A percentile compares a stretch with the other conserved stretches of the same genome.
Conservation (phyloP, 2,888 invertebrate genomes). For the Phymatocera aterrima region DNA sequence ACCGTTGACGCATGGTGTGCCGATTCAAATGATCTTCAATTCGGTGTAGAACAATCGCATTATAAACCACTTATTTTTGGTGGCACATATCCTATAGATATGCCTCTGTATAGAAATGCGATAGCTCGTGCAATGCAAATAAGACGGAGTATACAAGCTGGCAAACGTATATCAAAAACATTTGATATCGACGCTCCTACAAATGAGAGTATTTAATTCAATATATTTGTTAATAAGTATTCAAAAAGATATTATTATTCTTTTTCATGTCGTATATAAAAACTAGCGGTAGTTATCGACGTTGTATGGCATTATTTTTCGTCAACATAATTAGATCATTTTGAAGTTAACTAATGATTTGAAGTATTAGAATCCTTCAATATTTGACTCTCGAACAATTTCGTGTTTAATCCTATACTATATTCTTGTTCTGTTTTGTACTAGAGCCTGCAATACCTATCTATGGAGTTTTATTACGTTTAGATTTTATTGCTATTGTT, state of each 20-base stretch:
- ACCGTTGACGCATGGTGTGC: conserved; percentile 80
- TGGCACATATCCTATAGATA: conserved; percentile 91
- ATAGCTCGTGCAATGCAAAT: conserved; percentile 45
- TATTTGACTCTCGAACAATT: no score
- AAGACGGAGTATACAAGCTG: conserved; percentile 49
- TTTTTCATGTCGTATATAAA: background rate
- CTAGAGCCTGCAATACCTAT: conserved; percentile 17
- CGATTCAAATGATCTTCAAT: conserved; percentile 55
- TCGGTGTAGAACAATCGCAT: conserved; percentile 52
- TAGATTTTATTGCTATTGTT: conserved; percentile 16
- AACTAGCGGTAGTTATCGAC: background rate
- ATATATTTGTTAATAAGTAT: background rate
- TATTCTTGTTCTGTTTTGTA: conserved; percentile 18
- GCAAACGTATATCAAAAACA: conserved; percentile 67
- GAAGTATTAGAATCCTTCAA: no score
- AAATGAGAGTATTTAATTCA: conserved; percentile 49
- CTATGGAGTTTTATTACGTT: conserved; percentile 25
- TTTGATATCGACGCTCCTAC: conserved; percentile 78
- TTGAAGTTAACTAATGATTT: background rate
- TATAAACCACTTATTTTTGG: conserved; percentile 87
- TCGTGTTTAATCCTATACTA: background rate
- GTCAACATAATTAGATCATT: background rate
- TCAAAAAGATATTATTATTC: background rate
- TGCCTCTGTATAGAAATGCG: conserved; percentile 75
- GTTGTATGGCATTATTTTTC: background rate